Evolutionary conservation across 1,140 invertebrate species (phyloP).

Genomic region (Nymphalis io): DNA sequence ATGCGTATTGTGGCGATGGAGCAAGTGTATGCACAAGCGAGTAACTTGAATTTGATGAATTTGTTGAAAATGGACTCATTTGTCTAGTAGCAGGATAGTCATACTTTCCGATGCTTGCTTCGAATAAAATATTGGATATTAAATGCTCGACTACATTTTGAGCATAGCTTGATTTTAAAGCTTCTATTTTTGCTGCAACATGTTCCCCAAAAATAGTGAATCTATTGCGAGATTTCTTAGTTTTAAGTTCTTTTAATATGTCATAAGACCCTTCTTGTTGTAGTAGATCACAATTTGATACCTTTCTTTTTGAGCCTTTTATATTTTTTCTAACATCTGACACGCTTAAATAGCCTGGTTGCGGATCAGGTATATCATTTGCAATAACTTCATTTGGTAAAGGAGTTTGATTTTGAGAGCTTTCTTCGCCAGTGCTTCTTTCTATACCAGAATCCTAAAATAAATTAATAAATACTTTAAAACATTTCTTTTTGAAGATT

Average conservation of each 20-base stretch:
- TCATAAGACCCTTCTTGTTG: not conserved
- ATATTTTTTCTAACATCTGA: not conserved
- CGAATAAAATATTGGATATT: not conserved
- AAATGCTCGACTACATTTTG: not conserved
- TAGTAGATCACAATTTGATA: not conserved
- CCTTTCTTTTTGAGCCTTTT: not conserved
- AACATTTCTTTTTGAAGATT: no score
- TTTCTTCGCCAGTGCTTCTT: not conserved
- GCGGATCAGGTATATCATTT: not conserved
- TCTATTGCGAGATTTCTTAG: not conserved
- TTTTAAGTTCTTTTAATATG: not conserved
- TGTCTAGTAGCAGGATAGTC: not conserved
- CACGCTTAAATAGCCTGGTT: not conserved
- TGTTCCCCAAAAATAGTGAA: not conserved
- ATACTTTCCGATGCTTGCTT: not conserved
- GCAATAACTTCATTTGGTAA: not conserved
- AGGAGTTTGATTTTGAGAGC: not conserved
- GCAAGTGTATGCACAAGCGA: not conserved
- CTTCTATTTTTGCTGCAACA: slow-evolving; percentile 1
- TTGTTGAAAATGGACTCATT: not conserved
- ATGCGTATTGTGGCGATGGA: not conserved
- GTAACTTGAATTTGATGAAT: not conserved
- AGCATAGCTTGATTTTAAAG: not conserved
- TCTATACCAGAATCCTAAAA: not conserved
- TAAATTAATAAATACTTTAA: no score